Evolutionary conservation across 2,797 vertebrate genomes (phyloP).

Genomic region (Aeoliscus strigatus): DNA sequence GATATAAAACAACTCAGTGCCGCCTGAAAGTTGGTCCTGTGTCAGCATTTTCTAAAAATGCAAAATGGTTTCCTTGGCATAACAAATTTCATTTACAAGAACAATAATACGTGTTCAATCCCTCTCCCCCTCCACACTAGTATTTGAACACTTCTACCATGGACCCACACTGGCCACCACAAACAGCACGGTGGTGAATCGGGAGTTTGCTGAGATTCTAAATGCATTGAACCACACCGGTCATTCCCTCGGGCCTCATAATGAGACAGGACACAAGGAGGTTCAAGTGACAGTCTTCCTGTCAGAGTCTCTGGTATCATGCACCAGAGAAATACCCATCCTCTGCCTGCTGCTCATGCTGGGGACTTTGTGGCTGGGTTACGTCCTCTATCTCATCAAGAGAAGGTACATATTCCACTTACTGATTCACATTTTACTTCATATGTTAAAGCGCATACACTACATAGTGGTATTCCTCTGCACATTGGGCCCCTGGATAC

Average conservation of each 20-base stretch:
- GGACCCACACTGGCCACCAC: conserved; percentile 44
- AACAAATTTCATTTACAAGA: too few species aligned
- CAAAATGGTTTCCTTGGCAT: too few species aligned
- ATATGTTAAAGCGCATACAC: too few species aligned
- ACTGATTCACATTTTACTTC: background rate
- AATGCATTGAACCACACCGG: conserved; percentile 35
- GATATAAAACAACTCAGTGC: background rate
- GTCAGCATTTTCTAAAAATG: too few species aligned
- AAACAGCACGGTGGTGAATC: conserved; percentile 60
- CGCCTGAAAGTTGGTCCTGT: too few species aligned
- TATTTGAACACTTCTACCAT: conserved; percentile 85
- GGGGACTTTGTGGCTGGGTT: conserved; percentile 88
- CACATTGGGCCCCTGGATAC: too few species aligned
- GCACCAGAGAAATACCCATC: conserved; percentile 80
- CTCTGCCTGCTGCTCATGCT: conserved; percentile 91
- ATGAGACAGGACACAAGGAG: conserved; percentile 20
- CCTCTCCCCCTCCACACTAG: conserved; percentile 53
- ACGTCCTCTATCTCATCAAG: conserved; percentile 89
- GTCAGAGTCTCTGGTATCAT: conserved; percentile 51
- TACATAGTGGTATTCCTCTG: too few species aligned
- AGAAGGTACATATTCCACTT: conserved; percentile 78
- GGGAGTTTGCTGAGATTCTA: conserved; percentile 55
- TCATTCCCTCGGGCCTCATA: background rate
- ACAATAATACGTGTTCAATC: conserved; percentile 3
- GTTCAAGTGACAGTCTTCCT: conserved; percentile 29